These are phyloP conservation scores for Mimachlamys varia DNA, from an alignment of 2,888 invertebrate genomes.

Conservation along the genomic window DNA sequence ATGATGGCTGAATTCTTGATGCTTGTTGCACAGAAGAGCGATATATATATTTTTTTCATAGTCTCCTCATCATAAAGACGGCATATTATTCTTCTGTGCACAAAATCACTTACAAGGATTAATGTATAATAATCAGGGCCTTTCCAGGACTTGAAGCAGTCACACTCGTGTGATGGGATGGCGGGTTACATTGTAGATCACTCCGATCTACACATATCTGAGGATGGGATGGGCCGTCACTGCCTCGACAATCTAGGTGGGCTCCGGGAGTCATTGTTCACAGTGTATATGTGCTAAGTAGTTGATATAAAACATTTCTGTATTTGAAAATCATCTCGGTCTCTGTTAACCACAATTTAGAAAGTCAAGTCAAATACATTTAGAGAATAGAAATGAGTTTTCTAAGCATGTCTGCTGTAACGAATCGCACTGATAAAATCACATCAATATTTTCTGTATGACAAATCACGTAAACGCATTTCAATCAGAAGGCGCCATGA, in stretches of 20 bases:
- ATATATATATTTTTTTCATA: not conserved
- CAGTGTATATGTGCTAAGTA: not conserved
- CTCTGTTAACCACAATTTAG: not conserved
- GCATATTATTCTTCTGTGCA: constrained; percentile 31
- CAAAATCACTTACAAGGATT: constrained; percentile 13
- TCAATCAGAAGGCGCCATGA: not conserved
- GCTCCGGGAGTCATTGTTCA: not conserved
- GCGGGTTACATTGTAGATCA: not conserved
- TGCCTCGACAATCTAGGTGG: not conserved
- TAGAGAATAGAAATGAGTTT: constrained; percentile 27
- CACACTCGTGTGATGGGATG: not conserved
- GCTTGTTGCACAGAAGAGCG: constrained; percentile 23
- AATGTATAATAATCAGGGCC: not conserved
- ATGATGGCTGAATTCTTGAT: constrained; percentile 26
- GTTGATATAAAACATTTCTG: not conserved
- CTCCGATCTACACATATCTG: not conserved
- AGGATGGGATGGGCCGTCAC: not conserved
- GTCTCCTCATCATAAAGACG: not conserved
- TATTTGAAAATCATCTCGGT: constrained; percentile 8
- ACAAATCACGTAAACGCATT: constrained; percentile 31
- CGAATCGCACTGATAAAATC: not conserved
- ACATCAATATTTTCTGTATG: constrained; percentile 29
- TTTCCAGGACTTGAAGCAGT: not conserved
- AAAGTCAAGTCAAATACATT: constrained; percentile 5
- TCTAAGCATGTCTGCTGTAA: constrained; percentile 28